Evolutionary conservation across 1,140 invertebrate genomes (phyloP), one percentile per base, ranked within the genome.

Genomic region (Scaptodrosophila lebanonensis): DNA sequence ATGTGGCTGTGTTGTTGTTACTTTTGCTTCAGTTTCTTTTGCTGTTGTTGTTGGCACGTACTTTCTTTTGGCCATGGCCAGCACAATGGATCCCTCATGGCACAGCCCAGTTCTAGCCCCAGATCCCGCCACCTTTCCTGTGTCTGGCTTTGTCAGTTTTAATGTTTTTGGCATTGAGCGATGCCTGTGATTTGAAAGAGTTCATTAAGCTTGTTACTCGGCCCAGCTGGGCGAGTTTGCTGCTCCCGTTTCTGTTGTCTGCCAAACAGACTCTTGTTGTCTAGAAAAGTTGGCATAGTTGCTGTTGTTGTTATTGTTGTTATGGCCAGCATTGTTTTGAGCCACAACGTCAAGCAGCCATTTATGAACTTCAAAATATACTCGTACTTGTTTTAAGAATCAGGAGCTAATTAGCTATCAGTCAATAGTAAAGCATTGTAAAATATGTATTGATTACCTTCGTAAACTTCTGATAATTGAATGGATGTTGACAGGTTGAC

Each of bases 141-240:
- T 42, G 54, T 52, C 54, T 59, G 35, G 54, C 48, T 27, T 47
- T 77, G 63, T 79, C 67, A 71, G 72, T 79, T 72, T 79, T 68
- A 77, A 77, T 79, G 73, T 77, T 65, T 66, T 49, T 77, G 67
- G 67, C 67, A 77, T 79, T 77, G 67, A 77, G 72, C 64, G 72
- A 77, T 77, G 73, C 35, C 72, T 64, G 50, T 77, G 72, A 77
- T 77, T 77, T 72, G 62, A 79, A 77, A 71, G 67, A 79, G 73
- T 77, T 77, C 72, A 77, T 77, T 77, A 77, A 77, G 72, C 58
- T 77, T 49, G 72, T 77, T 76, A 49, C 29, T 56, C 52, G 43
- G 36, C 47, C 30, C 72, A 66, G 59, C 53, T 27, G 53, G 56
- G 61, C 48, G 20, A 54, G 52, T 54, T 54, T 27, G 9, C 5